phyloP scores from a whole-genome alignment of 1,140 invertebrate species.

The Ostrea edulis region DNA sequence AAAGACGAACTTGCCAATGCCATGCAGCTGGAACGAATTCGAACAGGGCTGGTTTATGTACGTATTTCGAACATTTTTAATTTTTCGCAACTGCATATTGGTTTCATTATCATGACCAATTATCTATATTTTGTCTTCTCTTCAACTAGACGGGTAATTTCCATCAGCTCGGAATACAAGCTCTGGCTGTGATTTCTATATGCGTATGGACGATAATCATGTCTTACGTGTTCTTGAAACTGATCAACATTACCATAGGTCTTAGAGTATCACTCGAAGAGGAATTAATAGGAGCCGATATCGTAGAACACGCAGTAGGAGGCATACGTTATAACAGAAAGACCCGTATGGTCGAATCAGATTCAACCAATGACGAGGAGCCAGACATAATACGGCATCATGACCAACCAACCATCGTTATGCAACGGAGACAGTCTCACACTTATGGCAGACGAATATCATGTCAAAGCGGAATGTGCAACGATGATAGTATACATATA shows the following conservation, averaged over 20 bases:
- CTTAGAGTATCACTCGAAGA: slow-evolving; percentile 75
- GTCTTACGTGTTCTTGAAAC: slow-evolving; percentile 71
- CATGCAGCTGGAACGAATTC: slow-evolving; percentile 49
- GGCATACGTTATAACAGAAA: slow-evolving; percentile 48
- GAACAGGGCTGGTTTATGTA: slow-evolving; percentile 58
- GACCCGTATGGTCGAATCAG: slow-evolving; percentile 26
- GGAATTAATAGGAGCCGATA: slow-evolving; percentile 77
- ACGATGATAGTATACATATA: background rate
- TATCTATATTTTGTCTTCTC: background rate
- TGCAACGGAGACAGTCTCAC: background rate
- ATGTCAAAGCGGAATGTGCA: background rate
- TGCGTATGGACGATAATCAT: slow-evolving; percentile 85
- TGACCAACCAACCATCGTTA: background rate
- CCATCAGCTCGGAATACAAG: slow-evolving; percentile 91
- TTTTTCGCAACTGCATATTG: no score
- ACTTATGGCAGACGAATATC: background rate
- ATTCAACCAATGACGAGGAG: background rate
- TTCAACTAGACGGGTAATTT: slow-evolving; percentile 87
- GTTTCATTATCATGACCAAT: background rate
- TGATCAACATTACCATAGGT: slow-evolving; percentile 76
- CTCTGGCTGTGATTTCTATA: slow-evolving; percentile 86
- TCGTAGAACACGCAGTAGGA: slow-evolving; percentile 72
- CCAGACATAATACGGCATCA: background rate
- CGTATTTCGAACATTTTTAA: slow-evolving; percentile 73
- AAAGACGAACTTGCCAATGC: slow-evolving; percentile 85